phyloP scores from a whole-genome alignment of 1,140 invertebrate species.

The Drosophila funebris region DNA sequence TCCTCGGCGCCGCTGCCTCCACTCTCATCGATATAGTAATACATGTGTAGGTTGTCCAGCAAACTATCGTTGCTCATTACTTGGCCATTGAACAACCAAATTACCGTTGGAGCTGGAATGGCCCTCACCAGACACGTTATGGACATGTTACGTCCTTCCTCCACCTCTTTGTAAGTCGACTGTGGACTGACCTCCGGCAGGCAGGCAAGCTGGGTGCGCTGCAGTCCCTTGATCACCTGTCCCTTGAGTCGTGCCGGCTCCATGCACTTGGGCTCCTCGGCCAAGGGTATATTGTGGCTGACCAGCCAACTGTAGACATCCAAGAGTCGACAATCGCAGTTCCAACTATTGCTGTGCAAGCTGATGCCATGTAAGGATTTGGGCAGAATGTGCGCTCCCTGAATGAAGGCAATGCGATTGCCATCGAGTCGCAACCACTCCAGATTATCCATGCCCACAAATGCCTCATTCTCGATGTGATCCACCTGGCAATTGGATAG shows the following conservation, averaged over 20 bases:
- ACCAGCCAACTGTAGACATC: conserved; percentile 91
- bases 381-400: conserved; percentile 88
- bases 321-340: conserved; percentile 92
- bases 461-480: conserved; percentile 90
- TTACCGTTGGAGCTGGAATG: conserved; percentile 90
- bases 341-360: conserved; percentile 94
- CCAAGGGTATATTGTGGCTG: conserved; percentile 89
- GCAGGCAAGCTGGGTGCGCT: conserved; percentile 91
- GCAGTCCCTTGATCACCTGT: conserved; percentile 88
- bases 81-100: conserved; percentile 92
- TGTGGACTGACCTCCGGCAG: conserved; percentile 89
- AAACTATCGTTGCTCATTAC: conserved; percentile 89
- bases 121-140: conserved; percentile 91
- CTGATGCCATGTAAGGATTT: conserved; percentile 90
- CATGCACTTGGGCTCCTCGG: conserved; percentile 90
- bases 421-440: conserved; percentile 93
- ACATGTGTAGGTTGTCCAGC: conserved; percentile 87
- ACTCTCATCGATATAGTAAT: conserved; percentile 89
- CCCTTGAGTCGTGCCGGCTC: conserved; percentile 88
- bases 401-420: conserved; percentile 90
- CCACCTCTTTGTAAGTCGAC: conserved; percentile 89
- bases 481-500: conserved; percentile 91
- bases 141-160: conserved; percentile 91
- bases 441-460: conserved; percentile 91
- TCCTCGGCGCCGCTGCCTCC: conserved; percentile 86